Conservation (phyloP, 2,113 vertebrate species). For the Cyprinodon variegatus region DNA sequence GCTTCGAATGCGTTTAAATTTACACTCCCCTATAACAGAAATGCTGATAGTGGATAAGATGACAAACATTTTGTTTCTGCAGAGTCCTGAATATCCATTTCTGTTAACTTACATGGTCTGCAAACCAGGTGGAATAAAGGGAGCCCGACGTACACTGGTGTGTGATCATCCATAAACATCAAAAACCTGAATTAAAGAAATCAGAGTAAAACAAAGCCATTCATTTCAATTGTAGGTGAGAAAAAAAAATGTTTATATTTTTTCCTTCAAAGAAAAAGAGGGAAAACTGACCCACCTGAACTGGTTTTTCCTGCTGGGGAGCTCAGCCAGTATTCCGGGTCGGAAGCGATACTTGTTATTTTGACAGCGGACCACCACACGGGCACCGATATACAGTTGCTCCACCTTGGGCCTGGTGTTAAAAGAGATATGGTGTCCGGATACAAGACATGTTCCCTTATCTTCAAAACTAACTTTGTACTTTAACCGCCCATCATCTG, state of each 20-base stretch:
- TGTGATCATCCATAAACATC: slow-evolving; percentile 91
- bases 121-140: slow-evolving; percentile 86
- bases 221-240: not conserved
- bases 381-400: slow-evolving; percentile 85
- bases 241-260: not conserved
- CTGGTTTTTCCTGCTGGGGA: slow-evolving; percentile 91
- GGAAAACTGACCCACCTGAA: slow-evolving; percentile 76
- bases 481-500: slow-evolving; percentile 81
- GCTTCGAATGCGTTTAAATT: no score
- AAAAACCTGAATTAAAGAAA: slow-evolving; percentile 82
- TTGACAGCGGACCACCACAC: slow-evolving; percentile 88
- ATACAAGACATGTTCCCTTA: slow-evolving; percentile 89
- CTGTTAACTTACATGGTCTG: slow-evolving; percentile 84
- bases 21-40: no score
- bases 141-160: slow-evolving; percentile 85
- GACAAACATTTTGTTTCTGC: no score
- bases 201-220: not conserved
- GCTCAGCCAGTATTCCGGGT: slow-evolving; percentile 88
- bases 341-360: slow-evolving; percentile 84
- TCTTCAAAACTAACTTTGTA: slow-evolving; percentile 92
- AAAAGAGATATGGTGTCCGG: slow-evolving; percentile 91
- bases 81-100: not conserved
- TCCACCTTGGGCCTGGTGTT: slow-evolving; percentile 80
- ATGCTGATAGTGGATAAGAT: no score
- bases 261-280: no score